Evolutionary conservation across 2,797 vertebrate species (phyloP), one percentile per base, ranked within the genome.

Genomic region (Pseudopleuronectes americanus): DNA sequence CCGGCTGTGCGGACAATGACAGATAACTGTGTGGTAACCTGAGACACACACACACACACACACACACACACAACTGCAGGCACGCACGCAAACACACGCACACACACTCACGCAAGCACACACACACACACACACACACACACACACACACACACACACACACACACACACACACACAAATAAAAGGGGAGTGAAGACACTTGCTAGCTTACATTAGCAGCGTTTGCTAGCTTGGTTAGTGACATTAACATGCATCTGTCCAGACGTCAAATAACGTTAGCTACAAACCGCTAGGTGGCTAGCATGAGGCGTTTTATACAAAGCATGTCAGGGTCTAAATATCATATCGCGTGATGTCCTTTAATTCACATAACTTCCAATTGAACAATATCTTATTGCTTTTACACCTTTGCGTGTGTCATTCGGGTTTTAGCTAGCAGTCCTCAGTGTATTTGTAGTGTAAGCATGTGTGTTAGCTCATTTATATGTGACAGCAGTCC

Each of bases 221-320:
- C 65, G 57, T 45, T 60, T 52, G 85, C 86, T 90, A 84, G 88
- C 88, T 71, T 2, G 62, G 73, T 70, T 80, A 62, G 63, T 81
- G 74, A 84, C 86, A 81, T 80, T 60, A 80, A 71, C 52, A 60
- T 62, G 76, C 83, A 80, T 88, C 78, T 83, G 82, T 78, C 74
- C 84, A 62, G 67, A 57, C 75, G 84, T 89, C 82, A 87, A 58
- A 74, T 53, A 64, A 36, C 71, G 58, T 71, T 85, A 89, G 88
- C 81, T 54, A 0, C n/a, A 60, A 47, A 22, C 26, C 65, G 82
- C 85, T 80, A 79, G 65, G 66, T 64, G 55, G 71, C 81, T 80
- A 81, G 74, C 64, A 19, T 31, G 62, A 60, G 12, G 70, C 54
- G 22, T 36, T 70, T 52, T 10, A 19, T 21, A 77, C 65, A 68